These are phyloP conservation scores for Zygaena filipendulae DNA, from an alignment of 2,888 invertebrate species.

Conservation along the genomic window DNA sequence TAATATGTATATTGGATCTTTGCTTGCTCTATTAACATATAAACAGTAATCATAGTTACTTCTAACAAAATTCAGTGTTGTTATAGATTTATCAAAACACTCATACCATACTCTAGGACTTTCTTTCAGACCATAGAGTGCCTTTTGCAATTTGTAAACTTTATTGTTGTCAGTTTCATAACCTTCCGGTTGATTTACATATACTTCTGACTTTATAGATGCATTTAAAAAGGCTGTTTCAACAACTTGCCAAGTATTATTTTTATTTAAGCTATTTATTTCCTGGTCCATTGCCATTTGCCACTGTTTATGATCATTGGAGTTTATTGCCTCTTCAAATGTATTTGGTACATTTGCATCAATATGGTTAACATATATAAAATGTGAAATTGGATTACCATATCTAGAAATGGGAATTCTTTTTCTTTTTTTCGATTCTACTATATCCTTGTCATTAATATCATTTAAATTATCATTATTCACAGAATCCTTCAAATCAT, in stretches of 20 bases:
- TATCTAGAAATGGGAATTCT: constrained; percentile 12
- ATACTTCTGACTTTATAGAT: constrained; percentile 18
- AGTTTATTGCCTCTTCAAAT: constrained; percentile 23
- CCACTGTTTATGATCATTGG: constrained; percentile 19
- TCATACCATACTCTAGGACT: constrained; percentile 21
- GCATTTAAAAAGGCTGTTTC: constrained; percentile 24
- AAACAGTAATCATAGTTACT: constrained; percentile 20
- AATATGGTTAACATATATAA: constrained; percentile 21
- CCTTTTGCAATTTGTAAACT: constrained; percentile 23
- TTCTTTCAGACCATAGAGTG: constrained; percentile 21
- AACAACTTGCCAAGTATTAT: constrained; percentile 25
- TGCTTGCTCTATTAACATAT: constrained; percentile 15
- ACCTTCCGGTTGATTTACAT: constrained; percentile 23
- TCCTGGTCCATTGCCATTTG: constrained; percentile 23
- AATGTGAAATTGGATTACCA: constrained; percentile 15
- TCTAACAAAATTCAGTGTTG: constrained; percentile 15
- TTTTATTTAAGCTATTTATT: constrained; percentile 22
- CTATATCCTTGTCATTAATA: constrained; percentile 11
- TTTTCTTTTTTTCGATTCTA: constrained; percentile 12
- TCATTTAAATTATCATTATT: constrained; percentile 8
- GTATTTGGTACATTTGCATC: constrained; percentile 20
- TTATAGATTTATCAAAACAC: constrained; percentile 15
- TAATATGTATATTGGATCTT: constrained; percentile 18
- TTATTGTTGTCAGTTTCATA: constrained; percentile 21
- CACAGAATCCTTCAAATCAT: constrained; percentile 5